phyloP scores from a whole-genome alignment of 2,113 vertebrate species.

The Puntigrus tetrazona region DNA sequence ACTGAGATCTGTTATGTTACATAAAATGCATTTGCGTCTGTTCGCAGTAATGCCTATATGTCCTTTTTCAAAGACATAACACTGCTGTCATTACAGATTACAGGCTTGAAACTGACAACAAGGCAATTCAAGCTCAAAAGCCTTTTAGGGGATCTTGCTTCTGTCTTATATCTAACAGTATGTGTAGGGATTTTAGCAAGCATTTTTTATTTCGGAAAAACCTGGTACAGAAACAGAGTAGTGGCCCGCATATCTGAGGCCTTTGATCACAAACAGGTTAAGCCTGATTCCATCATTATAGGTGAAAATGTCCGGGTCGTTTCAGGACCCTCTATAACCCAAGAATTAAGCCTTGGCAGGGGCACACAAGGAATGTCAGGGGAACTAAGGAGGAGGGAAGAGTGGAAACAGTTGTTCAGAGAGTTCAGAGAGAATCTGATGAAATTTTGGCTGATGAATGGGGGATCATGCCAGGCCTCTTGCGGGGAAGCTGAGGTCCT shows the following conservation, averaged over 20 bases:
- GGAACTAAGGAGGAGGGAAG: background rate
- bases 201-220: background rate
- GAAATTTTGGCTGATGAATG: slow-evolving; percentile 58
- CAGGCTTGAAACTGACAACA: slow-evolving; percentile 21
- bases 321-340: slow-evolving; percentile 38
- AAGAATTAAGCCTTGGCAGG: slow-evolving; percentile 49
- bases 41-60: background rate
- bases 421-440: slow-evolving; percentile 64
- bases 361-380: background rate
- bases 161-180: slow-evolving; percentile 16
- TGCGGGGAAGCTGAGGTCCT: slow-evolving; percentile 39
- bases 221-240: background rate
- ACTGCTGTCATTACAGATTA: background rate
- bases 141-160: background rate
- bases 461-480: slow-evolving; percentile 30
- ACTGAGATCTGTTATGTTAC: background rate
- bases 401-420: slow-evolving; percentile 44
- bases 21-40: background rate
- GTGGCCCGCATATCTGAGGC: background rate
- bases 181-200: background rate
- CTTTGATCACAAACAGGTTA: slow-evolving; percentile 67
- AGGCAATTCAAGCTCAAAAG: background rate
- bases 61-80: background rate
- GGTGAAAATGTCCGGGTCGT: slow-evolving; percentile 65
- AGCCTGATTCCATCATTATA: slow-evolving; percentile 72